Base-by-base conservation (phyloP, 2,113 vertebrate genomes). In the Rafetus swinhoei region DNA sequence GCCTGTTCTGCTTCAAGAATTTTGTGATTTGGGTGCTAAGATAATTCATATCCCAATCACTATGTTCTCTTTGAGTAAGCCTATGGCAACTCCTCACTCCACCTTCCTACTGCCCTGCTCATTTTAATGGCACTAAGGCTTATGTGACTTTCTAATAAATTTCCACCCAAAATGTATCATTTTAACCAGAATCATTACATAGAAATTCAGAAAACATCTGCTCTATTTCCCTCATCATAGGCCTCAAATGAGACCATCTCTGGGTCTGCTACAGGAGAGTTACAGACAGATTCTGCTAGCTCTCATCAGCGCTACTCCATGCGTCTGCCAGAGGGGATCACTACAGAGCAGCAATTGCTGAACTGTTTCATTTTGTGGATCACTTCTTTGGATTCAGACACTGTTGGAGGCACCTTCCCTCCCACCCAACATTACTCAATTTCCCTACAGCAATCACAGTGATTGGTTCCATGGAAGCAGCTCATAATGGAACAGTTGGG, bases 261-360 rank as follows among this genome's bases (percentile, higher is more conserved):
- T n/a, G 82, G 52, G 84, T 45, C 91, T 88, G 93, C 80, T 56
- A 55, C 86, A 89, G 9, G 77, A 18, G 57, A 52, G 91, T 65
- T 81, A 94, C 95, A 93, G 81, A 88, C 55, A 72, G 27, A 62
- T 74, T 52, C 59, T 92, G 57, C 81, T 54, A 87, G 74, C 56
- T 5, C 2, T 5, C 55, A 0, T 32, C 9, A 24, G 79, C 19
- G 77, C 84, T 76, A 1, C 50, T 83, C 56, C 52, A 0, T 52
- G 74, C 50, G 0, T 13, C 79, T 95, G 92, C 39, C 88, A 16
- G 54, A 79, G 59, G 89, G 74, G 89, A 92, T 89, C 74, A 0
- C 81, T 39, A 89, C 85, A 22, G 81, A 93, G 90, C 81, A 80
- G 62, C 18, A 0, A 87, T 85, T 84, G 50, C 81, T 83, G 84